These are phyloP conservation scores for Notoglanidium macrostoma DNA, from an alignment of 2,797 vertebrate genomes.

Conservation along the genomic window DNA sequence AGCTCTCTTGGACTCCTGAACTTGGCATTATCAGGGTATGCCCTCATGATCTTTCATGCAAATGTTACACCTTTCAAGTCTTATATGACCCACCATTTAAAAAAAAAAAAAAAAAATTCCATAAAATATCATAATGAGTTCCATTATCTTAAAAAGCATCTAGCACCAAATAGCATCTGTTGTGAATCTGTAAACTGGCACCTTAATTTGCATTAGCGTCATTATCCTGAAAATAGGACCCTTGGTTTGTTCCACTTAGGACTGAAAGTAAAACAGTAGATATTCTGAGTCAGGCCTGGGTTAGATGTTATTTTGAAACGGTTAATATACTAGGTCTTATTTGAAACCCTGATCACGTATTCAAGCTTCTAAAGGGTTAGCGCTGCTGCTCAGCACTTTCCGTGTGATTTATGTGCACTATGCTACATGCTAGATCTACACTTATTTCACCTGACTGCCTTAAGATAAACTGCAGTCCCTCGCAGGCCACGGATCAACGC, in stretches of 20 bases:
- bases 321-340: neutral
- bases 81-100: neutral
- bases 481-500: constrained; percentile 8
- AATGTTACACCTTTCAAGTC: neutral
- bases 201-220: neutral
- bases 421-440: constrained; percentile 8
- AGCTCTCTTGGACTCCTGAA: neutral
- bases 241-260: neutral
- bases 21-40: neutral
- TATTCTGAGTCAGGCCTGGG: neutral
- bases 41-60: neutral
- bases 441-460: constrained; percentile 35
- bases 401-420: constrained; percentile 40
- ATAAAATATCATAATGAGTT: neutral
- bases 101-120: neutral
- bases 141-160: neutral
- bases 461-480: constrained; percentile 38
- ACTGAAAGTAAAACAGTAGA: neutral
- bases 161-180: neutral
- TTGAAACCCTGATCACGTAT: neutral
- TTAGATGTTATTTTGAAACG: neutral
- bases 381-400: neutral
- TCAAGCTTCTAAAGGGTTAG: neutral
- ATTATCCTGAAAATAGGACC: neutral
- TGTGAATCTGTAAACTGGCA: neutral